Conservation (phyloP, 1,140 invertebrate genomes). For the Teleopsis dalmanni region DNA sequence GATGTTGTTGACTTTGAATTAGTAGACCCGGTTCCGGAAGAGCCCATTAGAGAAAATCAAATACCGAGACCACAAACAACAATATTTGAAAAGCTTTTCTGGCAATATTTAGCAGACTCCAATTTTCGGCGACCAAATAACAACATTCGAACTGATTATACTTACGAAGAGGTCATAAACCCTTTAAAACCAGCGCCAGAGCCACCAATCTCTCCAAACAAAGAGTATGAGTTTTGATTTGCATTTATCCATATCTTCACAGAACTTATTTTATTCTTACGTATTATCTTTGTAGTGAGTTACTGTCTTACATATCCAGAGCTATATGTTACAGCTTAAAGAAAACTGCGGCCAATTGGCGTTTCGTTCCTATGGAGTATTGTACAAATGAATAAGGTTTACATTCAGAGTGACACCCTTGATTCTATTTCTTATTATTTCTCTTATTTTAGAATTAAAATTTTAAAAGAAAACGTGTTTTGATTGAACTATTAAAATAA, state of each 20-base stretch:
- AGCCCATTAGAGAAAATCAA: constrained; percentile 4
- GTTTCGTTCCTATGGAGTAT: constrained; percentile 25
- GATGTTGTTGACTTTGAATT: background rate
- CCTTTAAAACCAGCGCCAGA: background rate
- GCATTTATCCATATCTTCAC: background rate
- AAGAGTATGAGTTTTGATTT: background rate
- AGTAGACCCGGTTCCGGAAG: constrained; percentile 11
- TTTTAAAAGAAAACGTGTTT: too few species aligned
- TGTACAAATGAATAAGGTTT: too few species aligned
- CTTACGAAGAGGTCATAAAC: constrained; percentile 15
- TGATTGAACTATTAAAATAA: too few species aligned
- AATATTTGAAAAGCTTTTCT: constrained; percentile 40
- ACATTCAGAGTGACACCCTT: too few species aligned
- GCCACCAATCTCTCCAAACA: background rate
- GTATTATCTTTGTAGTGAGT: background rate
- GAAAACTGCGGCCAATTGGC: constrained; percentile 30
- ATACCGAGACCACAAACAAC: constrained; percentile 21
- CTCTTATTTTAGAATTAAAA: too few species aligned
- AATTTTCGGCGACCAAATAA: constrained; percentile 27
- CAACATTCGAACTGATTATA: constrained; percentile 21
- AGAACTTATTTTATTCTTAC: constrained; percentile 1
- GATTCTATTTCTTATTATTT: too few species aligned
- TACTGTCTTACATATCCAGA: constrained; percentile 12
- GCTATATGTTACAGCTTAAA: constrained; percentile 22
- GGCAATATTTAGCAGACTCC: constrained; percentile 35